Conservation (phyloP, 2,797 vertebrate species). For the Hipposideros larvatus region DNA sequence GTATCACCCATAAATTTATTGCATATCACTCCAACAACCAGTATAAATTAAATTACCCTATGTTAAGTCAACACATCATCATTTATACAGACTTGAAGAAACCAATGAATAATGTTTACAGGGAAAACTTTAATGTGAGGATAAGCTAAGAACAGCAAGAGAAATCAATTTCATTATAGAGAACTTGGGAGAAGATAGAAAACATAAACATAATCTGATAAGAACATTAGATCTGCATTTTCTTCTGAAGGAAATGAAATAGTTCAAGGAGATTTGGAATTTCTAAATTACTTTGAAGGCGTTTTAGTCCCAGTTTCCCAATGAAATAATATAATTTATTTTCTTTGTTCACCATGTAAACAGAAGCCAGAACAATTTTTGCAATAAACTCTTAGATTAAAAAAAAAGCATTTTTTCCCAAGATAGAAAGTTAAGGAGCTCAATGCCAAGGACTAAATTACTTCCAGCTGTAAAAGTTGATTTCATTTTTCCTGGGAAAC, state of each 20-base stretch:
- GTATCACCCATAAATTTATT: background rate
- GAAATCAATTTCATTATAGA: constrained; percentile 50
- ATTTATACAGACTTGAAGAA: background rate
- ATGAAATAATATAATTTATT: constrained; percentile 79
- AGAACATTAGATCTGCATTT: constrained; percentile 57
- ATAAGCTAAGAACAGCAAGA: background rate
- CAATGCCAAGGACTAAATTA: constrained; percentile 74
- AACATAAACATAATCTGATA: constrained; percentile 15
- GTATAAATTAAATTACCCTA: background rate
- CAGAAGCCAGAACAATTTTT: constrained; percentile 79
- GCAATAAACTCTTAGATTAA: constrained; percentile 74
- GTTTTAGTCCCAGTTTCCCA: constrained; percentile 64
- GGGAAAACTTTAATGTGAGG: constrained; percentile 12
- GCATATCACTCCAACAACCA: background rate
- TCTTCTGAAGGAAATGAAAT: constrained; percentile 61
- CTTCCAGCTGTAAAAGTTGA: constrained; percentile 76
- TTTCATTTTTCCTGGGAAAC: constrained; percentile 68
- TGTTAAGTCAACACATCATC: background rate
- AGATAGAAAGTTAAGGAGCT: constrained; percentile 69
- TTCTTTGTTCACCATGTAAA: constrained; percentile 76
- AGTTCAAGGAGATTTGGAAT: constrained; percentile 50
- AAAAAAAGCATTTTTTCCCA: constrained; percentile 64
- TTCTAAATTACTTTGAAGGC: constrained; percentile 65
- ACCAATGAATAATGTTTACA: background rate
- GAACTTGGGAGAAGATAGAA: constrained; percentile 13